phyloP scores from a whole-genome alignment of 2,113 vertebrate species.

The Paraplagusia blochii region DNA sequence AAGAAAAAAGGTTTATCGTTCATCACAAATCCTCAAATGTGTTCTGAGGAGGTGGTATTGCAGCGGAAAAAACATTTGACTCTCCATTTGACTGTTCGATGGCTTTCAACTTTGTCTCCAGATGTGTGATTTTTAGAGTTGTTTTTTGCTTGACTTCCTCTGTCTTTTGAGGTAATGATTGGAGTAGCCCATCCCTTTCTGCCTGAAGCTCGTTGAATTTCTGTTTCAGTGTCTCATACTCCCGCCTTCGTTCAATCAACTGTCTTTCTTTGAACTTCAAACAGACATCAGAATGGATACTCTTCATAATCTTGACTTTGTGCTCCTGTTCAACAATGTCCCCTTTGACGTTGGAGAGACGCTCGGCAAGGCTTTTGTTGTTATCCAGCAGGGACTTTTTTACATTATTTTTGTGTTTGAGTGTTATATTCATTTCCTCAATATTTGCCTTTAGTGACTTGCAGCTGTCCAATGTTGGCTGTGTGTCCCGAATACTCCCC shows the following conservation, averaged over 20 bases:
- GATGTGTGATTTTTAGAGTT: slow-evolving; percentile 75
- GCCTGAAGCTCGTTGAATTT: slow-evolving; percentile 83
- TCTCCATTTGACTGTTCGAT: not conserved
- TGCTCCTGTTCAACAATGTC: slow-evolving; percentile 71
- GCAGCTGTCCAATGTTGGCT: not conserved
- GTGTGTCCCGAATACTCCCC: not conserved
- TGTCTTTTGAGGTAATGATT: slow-evolving; percentile 78
- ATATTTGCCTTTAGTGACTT: slow-evolving; percentile 74
- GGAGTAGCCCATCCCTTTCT: slow-evolving; percentile 82
- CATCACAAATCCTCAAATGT: not conserved
- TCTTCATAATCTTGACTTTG: slow-evolving; percentile 74
- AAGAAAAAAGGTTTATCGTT: no score
- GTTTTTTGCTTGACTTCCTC: slow-evolving; percentile 80
- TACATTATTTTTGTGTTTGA: slow-evolving; percentile 47
- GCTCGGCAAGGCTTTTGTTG: slow-evolving; percentile 75
- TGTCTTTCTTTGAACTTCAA: slow-evolving; percentile 77
- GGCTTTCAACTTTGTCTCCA: slow-evolving; percentile 80
- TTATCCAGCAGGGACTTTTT: slow-evolving; percentile 74
- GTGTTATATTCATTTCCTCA: slow-evolving; percentile 74
- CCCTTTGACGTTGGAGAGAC: slow-evolving; percentile 71
- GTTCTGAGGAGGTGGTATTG: not conserved
- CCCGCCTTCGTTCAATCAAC: slow-evolving; percentile 77
- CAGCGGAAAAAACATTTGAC: not conserved
- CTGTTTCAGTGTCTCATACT: slow-evolving; percentile 82
- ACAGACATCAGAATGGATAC: slow-evolving; percentile 61